Evolutionary conservation across 2,797 vertebrate species (phyloP).

Genomic region (Merluccius polli): DNA sequence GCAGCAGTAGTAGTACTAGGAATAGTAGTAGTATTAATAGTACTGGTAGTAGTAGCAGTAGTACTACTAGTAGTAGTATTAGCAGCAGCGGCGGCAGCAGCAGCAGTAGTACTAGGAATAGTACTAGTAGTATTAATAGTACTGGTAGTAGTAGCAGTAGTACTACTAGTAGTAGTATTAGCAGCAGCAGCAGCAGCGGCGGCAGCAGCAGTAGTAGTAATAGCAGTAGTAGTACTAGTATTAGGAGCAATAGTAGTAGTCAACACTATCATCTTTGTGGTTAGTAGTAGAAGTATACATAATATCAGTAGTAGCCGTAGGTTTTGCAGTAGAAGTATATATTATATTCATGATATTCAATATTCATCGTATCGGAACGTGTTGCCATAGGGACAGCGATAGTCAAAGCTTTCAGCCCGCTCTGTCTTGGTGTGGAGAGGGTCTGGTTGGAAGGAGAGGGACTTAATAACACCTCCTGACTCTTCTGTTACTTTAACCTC

Average conservation of each 20-base stretch:
- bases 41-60: neutral
- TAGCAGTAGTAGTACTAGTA: neutral
- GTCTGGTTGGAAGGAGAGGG: slow-evolving; percentile 76
- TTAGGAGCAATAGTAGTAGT: neutral
- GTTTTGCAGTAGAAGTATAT: neutral
- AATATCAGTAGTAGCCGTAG: neutral
- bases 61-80: neutral
- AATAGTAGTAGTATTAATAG: neutral
- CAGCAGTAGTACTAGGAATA: too few species aligned
- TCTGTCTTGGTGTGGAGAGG: slow-evolving; percentile 70
- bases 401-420: slow-evolving; percentile 65
- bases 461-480: slow-evolving; percentile 74
- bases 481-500: slow-evolving; percentile 85
- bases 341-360: slow-evolving; percentile 43
- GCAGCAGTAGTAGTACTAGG: neutral
- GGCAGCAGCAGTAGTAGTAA: neutral
- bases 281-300: neutral
- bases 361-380: slow-evolving; percentile 73
- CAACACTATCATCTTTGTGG: neutral
- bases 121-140: neutral
- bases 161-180: neutral
- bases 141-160: neutral
- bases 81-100: neutral
- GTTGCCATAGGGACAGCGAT: slow-evolving; percentile 62
- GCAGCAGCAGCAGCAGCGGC: too few species aligned